A percentile compares a stretch with the other conserved stretches of the same genome.
Evolutionary conservation across 1,140 invertebrate species (phyloP).

Genomic region (Drosophila lowei): DNA sequence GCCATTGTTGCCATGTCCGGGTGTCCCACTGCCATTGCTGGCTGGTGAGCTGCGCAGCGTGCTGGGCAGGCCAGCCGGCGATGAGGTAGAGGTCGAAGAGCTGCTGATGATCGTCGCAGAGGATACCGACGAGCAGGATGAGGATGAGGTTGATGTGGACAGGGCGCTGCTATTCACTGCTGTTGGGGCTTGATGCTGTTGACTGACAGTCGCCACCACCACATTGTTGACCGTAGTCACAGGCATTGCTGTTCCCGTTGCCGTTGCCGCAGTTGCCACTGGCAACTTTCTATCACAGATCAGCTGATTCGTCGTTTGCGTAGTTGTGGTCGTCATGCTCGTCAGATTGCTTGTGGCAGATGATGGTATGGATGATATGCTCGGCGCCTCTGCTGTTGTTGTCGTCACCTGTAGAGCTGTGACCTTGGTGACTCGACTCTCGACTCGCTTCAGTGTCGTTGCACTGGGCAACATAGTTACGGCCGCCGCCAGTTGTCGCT

Average conservation of each 20-base stretch:
- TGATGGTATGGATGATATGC: constrained; percentile 27
- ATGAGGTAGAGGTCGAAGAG: constrained; percentile 32
- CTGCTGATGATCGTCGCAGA: constrained; percentile 26
- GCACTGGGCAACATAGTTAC: constrained; percentile 80
- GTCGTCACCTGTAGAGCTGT: constrained; percentile 31
- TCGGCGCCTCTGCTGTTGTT: constrained; percentile 21
- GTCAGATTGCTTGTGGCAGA: constrained; percentile 29
- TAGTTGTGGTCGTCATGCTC: constrained; percentile 32
- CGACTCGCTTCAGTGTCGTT: constrained; percentile 76
- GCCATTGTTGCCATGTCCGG: constrained; percentile 79
- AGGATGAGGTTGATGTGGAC: constrained; percentile 4
- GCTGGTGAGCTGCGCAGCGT: constrained; percentile 83
- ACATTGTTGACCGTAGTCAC: constrained; percentile 32
- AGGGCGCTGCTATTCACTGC: constrained; percentile 10
- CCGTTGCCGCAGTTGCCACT: constrained; percentile 10
- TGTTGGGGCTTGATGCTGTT: background rate
- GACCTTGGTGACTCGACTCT: constrained; percentile 59
- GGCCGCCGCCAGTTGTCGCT: constrained; percentile 79
- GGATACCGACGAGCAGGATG: constrained; percentile 15
- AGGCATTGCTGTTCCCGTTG: background rate
- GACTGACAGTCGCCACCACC: constrained; percentile 16
- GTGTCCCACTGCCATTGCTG: constrained; percentile 81
- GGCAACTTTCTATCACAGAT: constrained; percentile 65
- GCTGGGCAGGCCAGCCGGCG: constrained; percentile 70
- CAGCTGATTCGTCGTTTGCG: constrained; percentile 48